Evolutionary conservation across 2,113 vertebrate genomes (phyloP).

Genomic region (Sylvicapra grimmia): DNA sequence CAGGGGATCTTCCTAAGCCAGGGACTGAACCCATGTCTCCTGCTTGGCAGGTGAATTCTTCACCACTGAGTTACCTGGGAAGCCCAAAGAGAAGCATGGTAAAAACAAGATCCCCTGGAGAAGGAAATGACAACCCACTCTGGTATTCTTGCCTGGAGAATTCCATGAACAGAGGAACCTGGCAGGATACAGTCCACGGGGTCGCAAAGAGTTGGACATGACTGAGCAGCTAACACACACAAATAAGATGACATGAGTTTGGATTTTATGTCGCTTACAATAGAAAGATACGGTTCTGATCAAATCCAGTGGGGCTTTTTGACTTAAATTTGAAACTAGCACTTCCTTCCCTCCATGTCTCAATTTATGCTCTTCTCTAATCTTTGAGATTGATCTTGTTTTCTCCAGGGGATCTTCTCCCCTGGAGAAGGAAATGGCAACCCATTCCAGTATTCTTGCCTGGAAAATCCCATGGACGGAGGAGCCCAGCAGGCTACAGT

Average conservation of each 20-base stretch:
- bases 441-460: background rate
- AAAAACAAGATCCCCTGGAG: background rate
- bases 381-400: background rate
- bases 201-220: background rate
- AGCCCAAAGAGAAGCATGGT: background rate
- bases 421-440: background rate
- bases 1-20: background rate
- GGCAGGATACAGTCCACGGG: background rate
- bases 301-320: background rate
- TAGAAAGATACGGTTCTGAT: background rate
- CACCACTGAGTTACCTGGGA: background rate
- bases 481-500: rapidly evolving
- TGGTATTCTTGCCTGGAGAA: background rate
- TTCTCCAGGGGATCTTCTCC: background rate
- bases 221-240: background rate
- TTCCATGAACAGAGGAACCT: background rate
- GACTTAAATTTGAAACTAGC: background rate
- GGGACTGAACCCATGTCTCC: background rate
- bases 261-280: background rate
- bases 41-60: background rate
- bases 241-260: background rate
- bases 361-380: background rate
- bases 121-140: background rate
- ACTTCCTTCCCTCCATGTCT: background rate
- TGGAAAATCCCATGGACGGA: background rate